Evolutionary conservation across 2,113 vertebrate genomes (phyloP).

Genomic region (Zosterops pallidus): DNA sequence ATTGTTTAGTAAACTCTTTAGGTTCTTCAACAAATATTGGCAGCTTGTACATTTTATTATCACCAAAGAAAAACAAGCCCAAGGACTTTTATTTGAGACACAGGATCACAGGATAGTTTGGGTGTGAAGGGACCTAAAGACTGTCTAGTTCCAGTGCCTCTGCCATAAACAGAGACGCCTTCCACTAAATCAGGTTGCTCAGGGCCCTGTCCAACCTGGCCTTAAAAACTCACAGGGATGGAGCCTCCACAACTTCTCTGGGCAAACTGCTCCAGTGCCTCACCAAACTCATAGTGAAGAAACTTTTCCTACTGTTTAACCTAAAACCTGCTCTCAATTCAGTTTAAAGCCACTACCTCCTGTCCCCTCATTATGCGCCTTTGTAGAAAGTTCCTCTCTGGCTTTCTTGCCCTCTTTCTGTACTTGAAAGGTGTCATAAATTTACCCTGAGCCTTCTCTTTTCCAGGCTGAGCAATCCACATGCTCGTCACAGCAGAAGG

Average conservation of each 20-base stretch:
- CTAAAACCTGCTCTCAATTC: not conserved
- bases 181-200: not conserved
- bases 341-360: not conserved
- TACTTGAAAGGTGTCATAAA: not conserved
- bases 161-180: not conserved
- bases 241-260: too few species aligned
- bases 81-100: not conserved
- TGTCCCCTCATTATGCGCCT: not conserved
- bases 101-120: not conserved
- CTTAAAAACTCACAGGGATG: not conserved
- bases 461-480: not conserved
- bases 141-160: not conserved
- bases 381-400: not conserved
- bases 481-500: not conserved
- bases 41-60: not conserved
- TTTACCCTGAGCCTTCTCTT: not conserved
- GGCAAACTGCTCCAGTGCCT: not conserved
- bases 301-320: not conserved
- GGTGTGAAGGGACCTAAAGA: not conserved
- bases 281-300: not conserved
- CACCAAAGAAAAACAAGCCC: not conserved
- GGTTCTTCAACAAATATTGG: not conserved
- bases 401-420: not conserved
- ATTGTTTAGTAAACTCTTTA: not conserved
- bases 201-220: not conserved